Conservation (phyloP, 2,797 vertebrate genomes). For the Parauchenoglanis ngamensis region DNA sequence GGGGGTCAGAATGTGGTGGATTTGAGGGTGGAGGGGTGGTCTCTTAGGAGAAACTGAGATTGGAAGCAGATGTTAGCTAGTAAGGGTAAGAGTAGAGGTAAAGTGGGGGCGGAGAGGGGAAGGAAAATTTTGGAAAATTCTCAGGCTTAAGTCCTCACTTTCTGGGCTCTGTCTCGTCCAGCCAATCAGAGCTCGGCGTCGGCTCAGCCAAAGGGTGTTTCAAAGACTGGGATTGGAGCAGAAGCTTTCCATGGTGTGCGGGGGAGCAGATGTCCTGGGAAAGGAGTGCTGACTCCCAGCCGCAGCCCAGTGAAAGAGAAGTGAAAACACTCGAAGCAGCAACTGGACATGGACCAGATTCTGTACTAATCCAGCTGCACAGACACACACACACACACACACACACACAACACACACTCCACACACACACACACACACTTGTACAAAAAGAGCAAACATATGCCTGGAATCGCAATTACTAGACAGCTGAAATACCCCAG, state of each 20-base stretch:
- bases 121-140: slow-evolving; percentile 78
- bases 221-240: slow-evolving; percentile 68
- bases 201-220: slow-evolving; percentile 61
- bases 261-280: slow-evolving; percentile 85
- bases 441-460: slow-evolving; percentile 59
- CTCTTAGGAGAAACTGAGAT: slow-evolving; percentile 71
- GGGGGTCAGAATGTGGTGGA: slow-evolving; percentile 62
- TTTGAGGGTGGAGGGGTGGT: slow-evolving; percentile 59
- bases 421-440: slow-evolving; percentile 44
- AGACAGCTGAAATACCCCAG: slow-evolving; percentile 39
- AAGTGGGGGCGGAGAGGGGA: slow-evolving; percentile 55
- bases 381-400: slow-evolving; percentile 28
- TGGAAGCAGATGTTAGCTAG: slow-evolving; percentile 84
- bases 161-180: slow-evolving; percentile 73
- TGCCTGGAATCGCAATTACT: slow-evolving; percentile 51
- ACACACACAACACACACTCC: slow-evolving; percentile 35
- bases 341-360: slow-evolving; percentile 78
- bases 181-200: slow-evolving; percentile 68
- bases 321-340: slow-evolving; percentile 77
- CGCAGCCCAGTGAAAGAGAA: slow-evolving; percentile 73
- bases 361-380: slow-evolving; percentile 70
- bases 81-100: slow-evolving; percentile 64
- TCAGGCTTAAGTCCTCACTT: slow-evolving; percentile 78
- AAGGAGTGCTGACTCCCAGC: slow-evolving; percentile 79
- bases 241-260: slow-evolving; percentile 72